These are phyloP conservation scores for Paramisgurnus dabryanus DNA, from an alignment of 2,113 vertebrate genomes.

Conservation along the genomic window DNA sequence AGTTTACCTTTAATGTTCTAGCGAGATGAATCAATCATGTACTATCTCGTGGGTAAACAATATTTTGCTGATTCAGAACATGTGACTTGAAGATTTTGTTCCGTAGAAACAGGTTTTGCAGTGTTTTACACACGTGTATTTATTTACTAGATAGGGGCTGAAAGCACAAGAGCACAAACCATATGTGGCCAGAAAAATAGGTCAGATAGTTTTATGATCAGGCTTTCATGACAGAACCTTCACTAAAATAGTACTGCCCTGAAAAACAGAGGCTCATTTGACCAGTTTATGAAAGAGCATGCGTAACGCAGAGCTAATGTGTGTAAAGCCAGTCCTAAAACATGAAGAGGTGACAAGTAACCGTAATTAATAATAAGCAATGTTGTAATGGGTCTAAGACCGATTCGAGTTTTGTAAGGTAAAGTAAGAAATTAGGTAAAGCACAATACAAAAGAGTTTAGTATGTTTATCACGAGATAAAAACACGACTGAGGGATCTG, in stretches of 20 bases:
- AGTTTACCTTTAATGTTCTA: background rate
- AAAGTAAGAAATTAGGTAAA: background rate
- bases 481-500: no score
- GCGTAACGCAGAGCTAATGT: background rate
- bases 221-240: background rate
- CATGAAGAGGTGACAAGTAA: background rate
- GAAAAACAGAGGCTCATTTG: background rate
- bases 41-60: background rate
- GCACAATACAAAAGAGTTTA: background rate
- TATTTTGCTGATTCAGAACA: background rate
- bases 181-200: background rate
- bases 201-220: background rate
- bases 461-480: background rate
- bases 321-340: background rate
- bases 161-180: background rate
- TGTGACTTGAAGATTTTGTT: background rate
- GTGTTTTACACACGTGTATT: background rate
- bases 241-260: slow-evolving; percentile 29
- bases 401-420: background rate
- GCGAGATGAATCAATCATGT: background rate
- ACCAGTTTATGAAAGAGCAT: background rate
- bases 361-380: background rate
- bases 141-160: background rate
- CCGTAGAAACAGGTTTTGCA: background rate
- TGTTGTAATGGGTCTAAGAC: background rate